Evolutionary conservation across 2,797 vertebrate genomes (phyloP).

Genomic region (Peromyscus eremicus): DNA sequence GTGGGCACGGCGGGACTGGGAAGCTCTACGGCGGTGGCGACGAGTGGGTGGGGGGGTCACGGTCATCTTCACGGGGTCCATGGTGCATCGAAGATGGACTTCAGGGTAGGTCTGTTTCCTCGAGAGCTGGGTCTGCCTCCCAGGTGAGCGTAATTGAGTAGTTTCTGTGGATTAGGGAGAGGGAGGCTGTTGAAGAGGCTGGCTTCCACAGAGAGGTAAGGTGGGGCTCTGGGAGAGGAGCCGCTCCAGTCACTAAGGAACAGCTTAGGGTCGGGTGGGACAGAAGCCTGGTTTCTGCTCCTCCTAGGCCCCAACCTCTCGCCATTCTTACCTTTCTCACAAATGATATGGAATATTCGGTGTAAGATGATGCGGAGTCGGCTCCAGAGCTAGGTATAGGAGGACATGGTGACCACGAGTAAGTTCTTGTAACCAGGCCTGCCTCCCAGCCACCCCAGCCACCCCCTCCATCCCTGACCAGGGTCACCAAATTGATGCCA

Average conservation of each 20-base stretch:
- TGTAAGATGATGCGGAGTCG: slow-evolving; percentile 69
- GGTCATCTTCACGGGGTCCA: slow-evolving; percentile 78
- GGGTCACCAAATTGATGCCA: slow-evolving; percentile 78
- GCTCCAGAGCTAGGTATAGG: slow-evolving; percentile 70
- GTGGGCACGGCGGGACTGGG: background rate
- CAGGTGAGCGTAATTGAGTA: background rate
- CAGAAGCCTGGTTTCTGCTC: background rate
- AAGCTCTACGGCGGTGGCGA: background rate
- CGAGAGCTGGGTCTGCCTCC: background rate
- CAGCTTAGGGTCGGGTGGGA: background rate
- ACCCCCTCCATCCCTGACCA: slow-evolving; percentile 74
- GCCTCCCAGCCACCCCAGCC: background rate
- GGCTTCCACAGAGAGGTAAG: background rate
- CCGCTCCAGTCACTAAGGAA: background rate
- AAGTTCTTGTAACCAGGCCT: background rate
- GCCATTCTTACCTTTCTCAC: slow-evolving; percentile 78
- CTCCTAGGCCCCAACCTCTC: background rate
- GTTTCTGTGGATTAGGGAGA: slow-evolving; percentile 59
- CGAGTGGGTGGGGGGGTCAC: slow-evolving; percentile 61
- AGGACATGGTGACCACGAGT: slow-evolving; percentile 57
- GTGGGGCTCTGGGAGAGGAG: background rate
- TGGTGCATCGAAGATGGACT: slow-evolving; percentile 74
- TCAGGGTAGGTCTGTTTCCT: slow-evolving; percentile 48
- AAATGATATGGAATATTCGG: slow-evolving; percentile 66
- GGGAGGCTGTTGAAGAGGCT: background rate